Percentiles rank a stretch among this genome's conserved stretches.
These are phyloP conservation scores for Copidosoma floridanum DNA, from an alignment of 1,140 invertebrate genomes.

Conservation along the genomic window DNA sequence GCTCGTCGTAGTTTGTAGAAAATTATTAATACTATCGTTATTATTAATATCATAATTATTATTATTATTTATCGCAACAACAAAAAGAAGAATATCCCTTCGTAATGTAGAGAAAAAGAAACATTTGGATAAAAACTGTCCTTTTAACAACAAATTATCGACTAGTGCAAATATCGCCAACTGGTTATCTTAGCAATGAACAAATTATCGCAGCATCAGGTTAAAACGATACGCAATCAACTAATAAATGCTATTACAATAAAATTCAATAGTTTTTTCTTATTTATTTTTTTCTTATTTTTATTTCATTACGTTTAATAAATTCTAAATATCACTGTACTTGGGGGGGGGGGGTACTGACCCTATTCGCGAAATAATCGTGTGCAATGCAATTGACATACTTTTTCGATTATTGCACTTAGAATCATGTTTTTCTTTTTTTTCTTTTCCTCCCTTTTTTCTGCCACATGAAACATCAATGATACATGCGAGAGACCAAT, in stretches of 20 bases:
- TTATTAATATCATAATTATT: too few species aligned
- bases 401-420: conserved; percentile 26
- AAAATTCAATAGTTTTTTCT: conserved; percentile 12
- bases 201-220: conserved; percentile 9
- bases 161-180: conserved; percentile 19
- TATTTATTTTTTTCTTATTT: too few species aligned
- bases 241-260: conserved; percentile 16
- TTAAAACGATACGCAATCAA: conserved; percentile 17
- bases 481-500: conserved; percentile 15
- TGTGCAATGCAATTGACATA: conserved; percentile 27
- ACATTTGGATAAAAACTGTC: neutral
- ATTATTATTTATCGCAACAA: conserved; percentile 18
- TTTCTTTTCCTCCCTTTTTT: too few species aligned
- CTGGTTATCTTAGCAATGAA: conserved; percentile 2
- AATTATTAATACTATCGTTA: too few species aligned
- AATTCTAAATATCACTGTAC: conserved; percentile 24
- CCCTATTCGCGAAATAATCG: conserved; percentile 20
- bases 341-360: conserved; percentile 18
- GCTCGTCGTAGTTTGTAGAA: conserved; percentile 16
- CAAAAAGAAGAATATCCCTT: conserved; percentile 10
- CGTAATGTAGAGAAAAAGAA: conserved; percentile 6
- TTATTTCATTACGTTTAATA: conserved; percentile 24
- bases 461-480: conserved; percentile 14
- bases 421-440: conserved; percentile 3
- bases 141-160: conserved; percentile 24